Base-by-base conservation (phyloP, 1,140 invertebrate species). In the Drosophila pandora region DNA sequence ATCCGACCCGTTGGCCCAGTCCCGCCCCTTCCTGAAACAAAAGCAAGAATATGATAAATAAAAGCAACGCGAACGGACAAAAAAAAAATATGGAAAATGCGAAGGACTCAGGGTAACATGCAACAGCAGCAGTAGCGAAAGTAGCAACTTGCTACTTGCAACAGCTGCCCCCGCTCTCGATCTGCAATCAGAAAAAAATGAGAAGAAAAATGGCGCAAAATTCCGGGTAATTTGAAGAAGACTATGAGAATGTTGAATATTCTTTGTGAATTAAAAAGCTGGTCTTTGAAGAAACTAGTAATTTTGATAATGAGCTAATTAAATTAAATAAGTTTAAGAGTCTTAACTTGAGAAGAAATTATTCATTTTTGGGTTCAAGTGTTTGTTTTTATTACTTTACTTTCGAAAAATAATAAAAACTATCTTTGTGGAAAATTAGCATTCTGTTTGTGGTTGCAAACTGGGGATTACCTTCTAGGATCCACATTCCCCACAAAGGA, bases 11-110 rank as follows among this genome's bases (percentile, higher is more conserved):
- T 75, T 87, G 81, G 74, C 73, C 68, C 70, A 49, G 13, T 48
- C 43, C 55, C 67, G 54, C 23, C 23, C n/a, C 39, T n/a, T 23
- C 41, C 28, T 32, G 57, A 67, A 85, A 81, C 73, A 77, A 81
- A 76, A 79, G 54, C 50, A 75, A 60, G 63, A 75, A 85, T 77
- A 74, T 74, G 60, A 84, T 81, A 85, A 85, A 75, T 77, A 78
- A 87, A 81, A 79, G 80, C 72, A 84, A 61, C 48, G 58, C 45
- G 47, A 62, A 17, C 23, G 17, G 13, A 22, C 6, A 13, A 48
- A 74, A 73, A n/a, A n/a, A n/a, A 55, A 54, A 61, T 68, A 43
- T 53, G 53, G 13, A 67, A 67, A 82, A 61, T 54, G 59, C 37
- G 37, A 74, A 69, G 64, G 58, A 77, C 72, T 47, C 77, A 50